A percentile compares a stretch with the other conserved stretches of the same genome.
phyloP scores from a whole-genome alignment of 2,113 vertebrate species.

The Panthera tigris region DNA sequence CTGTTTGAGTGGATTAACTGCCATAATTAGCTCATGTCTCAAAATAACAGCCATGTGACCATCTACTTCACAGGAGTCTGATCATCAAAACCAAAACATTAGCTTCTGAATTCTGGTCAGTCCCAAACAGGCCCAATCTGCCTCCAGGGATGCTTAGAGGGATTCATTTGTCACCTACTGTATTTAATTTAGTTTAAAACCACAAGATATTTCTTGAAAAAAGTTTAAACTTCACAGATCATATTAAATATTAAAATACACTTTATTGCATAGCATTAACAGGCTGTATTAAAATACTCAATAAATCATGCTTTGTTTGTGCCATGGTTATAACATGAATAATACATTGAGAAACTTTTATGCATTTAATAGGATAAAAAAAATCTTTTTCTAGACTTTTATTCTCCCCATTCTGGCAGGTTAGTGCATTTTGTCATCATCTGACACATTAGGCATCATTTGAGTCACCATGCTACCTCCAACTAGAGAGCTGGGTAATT shows the following conservation, averaged over 20 bases:
- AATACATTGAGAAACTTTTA: constrained; percentile 65
- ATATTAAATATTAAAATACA: constrained; percentile 73
- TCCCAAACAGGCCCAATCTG: background rate
- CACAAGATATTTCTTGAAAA: constrained; percentile 31
- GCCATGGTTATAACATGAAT: constrained; percentile 62
- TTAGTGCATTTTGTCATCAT: constrained; percentile 41
- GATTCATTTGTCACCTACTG: background rate
- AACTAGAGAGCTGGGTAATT: constrained; percentile 56
- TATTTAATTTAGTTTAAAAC: constrained; percentile 68
- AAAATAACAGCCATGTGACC: background rate
- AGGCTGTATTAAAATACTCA: constrained; percentile 63
- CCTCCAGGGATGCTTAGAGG: background rate
- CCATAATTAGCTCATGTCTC: background rate
- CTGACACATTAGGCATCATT: constrained; percentile 10
- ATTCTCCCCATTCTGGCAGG: background rate
- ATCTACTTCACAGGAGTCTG: background rate
- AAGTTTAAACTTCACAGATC: constrained; percentile 60
- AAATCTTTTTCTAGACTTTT: constrained; percentile 48
- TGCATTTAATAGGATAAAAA: constrained; percentile 50
- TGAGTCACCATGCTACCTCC: constrained; percentile 29
- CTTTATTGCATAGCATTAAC: constrained; percentile 72
- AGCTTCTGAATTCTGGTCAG: background rate
- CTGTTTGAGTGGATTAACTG: no score
- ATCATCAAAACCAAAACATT: background rate
- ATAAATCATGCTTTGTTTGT: constrained; percentile 73